Conservation (phyloP, 2,888 invertebrate genomes). For the Halictus quadricinctus region DNA sequence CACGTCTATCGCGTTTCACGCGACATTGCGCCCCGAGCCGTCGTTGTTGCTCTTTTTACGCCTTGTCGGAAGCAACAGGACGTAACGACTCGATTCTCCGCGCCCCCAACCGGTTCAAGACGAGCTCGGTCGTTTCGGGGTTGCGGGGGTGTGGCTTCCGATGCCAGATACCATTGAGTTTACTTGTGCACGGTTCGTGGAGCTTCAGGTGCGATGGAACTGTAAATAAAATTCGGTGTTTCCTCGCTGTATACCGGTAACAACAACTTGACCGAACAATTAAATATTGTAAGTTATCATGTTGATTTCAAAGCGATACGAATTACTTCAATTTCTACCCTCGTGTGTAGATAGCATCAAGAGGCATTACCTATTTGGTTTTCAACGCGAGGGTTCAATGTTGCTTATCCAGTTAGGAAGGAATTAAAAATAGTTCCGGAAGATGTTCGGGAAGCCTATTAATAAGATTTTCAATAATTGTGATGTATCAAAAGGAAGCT, state of each 20-base stretch:
- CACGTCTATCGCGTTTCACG: constrained; percentile 63
- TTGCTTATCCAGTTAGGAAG: too few species aligned
- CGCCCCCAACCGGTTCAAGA: neutral
- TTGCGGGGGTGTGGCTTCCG: neutral
- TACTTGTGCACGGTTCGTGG: neutral
- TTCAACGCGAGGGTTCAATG: too few species aligned
- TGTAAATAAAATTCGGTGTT: neutral
- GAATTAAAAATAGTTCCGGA: too few species aligned
- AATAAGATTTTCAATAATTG: too few species aligned
- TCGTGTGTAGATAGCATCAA: too few species aligned
- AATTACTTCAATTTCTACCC: too few species aligned
- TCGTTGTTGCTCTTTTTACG: constrained; percentile 21
- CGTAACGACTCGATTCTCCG: constrained; percentile 43
- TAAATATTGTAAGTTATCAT: neutral
- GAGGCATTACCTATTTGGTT: too few species aligned
- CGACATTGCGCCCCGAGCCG: constrained; percentile 46
- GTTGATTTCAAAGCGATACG: too few species aligned
- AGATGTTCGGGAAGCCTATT: too few species aligned
- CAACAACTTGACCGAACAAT: neutral
- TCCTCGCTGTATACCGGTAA: neutral
- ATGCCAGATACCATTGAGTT: neutral
- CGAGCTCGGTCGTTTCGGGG: neutral
- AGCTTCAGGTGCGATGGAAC: neutral
- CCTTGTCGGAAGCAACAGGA: constrained; percentile 32
- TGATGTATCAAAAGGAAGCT: too few species aligned